Evolutionary conservation across 2,888 invertebrate species (phyloP).

Genomic region (Octodonta nipae): DNA sequence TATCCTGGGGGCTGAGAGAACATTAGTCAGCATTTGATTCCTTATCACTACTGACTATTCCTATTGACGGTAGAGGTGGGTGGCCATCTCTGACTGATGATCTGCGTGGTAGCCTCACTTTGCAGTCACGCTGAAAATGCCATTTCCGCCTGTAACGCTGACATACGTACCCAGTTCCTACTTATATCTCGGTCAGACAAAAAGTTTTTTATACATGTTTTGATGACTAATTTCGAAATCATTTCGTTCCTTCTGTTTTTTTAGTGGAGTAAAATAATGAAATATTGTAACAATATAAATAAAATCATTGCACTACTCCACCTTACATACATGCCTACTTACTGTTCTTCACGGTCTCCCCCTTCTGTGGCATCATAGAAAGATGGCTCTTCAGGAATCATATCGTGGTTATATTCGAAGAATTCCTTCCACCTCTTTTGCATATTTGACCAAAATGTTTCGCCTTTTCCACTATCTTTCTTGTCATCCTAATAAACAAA

Average conservation of each 20-base stretch:
- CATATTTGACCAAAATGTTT: conserved; percentile 43
- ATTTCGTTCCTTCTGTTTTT: too few species aligned
- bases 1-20: too few species aligned
- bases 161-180: too few species aligned
- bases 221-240: too few species aligned
- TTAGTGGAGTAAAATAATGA: too few species aligned
- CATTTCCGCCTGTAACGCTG: too few species aligned
- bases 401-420: conserved; percentile 54
- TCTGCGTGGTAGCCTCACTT: too few species aligned
- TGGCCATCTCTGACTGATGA: too few species aligned
- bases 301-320: not conserved
- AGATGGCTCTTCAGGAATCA: conserved; percentile 67
- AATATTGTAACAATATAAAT: not conserved
- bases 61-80: too few species aligned
- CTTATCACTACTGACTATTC: too few species aligned
- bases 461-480: conserved; percentile 43
- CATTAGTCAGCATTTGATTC: too few species aligned
- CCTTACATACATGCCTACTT: conserved; percentile 17
- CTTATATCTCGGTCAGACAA: not conserved
- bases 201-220: not conserved
- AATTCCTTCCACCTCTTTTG: conserved; percentile 43
- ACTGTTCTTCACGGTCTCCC: conserved; percentile 68
- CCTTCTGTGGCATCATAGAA: conserved; percentile 61
- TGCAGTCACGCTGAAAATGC: too few species aligned
- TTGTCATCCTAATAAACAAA: conserved; percentile 47